phyloP scores from a whole-genome alignment of 2,888 invertebrate species.

The Andrena praecox region DNA sequence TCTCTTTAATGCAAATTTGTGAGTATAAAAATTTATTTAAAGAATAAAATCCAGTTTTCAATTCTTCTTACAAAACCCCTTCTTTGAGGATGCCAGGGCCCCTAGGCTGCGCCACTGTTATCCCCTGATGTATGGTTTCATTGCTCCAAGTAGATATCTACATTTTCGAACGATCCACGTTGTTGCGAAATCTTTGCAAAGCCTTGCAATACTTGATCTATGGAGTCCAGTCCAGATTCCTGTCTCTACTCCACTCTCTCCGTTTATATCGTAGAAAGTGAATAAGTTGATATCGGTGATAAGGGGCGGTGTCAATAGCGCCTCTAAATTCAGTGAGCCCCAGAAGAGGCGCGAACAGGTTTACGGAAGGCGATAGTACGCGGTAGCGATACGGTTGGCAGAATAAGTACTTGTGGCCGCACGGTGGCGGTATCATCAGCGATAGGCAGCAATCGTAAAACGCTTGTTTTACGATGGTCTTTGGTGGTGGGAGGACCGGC shows the following conservation, averaged over 20 bases:
- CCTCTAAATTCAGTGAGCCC: neutral
- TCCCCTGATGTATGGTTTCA: too few species aligned
- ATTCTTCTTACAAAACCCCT: too few species aligned
- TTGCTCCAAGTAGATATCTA: too few species aligned
- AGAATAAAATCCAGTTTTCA: too few species aligned
- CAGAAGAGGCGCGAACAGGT: constrained; percentile 37
- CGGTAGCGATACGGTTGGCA: constrained; percentile 40
- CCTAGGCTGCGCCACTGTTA: too few species aligned
- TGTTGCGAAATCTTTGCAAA: too few species aligned
- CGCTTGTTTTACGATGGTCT: constrained; percentile 83
- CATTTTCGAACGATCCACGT: too few species aligned
- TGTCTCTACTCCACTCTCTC: neutral
- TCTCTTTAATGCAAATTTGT: too few species aligned
- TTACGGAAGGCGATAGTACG: constrained; percentile 21
- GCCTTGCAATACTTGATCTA: too few species aligned
- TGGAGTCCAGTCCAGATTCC: neutral
- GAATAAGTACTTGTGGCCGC: constrained; percentile 68
- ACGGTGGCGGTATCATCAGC: constrained; percentile 79
- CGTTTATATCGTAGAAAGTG: neutral
- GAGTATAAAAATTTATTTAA: too few species aligned
- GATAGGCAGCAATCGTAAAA: constrained; percentile 84
- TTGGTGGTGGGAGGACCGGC: constrained; percentile 65
- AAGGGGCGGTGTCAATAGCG: neutral
- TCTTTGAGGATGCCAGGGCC: too few species aligned
- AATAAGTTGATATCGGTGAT: neutral